Conservation (phyloP, 1,140 invertebrate species). For the Brachionus asplanchnoidis region DNA sequence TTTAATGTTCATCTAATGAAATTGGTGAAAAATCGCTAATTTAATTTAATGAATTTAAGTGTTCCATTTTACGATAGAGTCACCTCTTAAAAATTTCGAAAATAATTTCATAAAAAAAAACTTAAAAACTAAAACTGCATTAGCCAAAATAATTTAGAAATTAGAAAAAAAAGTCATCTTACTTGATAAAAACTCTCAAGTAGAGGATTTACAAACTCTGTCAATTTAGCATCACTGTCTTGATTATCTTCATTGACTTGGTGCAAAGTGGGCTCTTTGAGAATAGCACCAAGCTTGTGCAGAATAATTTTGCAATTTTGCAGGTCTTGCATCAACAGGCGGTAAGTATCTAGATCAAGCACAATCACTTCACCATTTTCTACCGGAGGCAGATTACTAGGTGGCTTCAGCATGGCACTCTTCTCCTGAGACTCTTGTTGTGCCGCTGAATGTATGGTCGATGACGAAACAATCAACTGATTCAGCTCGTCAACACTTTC, state of each 20-base stretch:
- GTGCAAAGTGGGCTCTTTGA: neutral
- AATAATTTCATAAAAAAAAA: no score
- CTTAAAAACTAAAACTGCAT: no score
- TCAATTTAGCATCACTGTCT: neutral
- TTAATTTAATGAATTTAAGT: no score
- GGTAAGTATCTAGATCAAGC: conserved; percentile 6
- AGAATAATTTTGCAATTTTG: neutral
- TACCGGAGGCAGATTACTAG: neutral
- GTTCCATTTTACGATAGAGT: no score
- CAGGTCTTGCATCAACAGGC: conserved; percentile 9
- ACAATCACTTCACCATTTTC: neutral
- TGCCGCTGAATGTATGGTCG: neutral
- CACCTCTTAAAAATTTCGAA: no score
- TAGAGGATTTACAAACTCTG: neutral
- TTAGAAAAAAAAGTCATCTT: neutral
- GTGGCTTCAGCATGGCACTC: neutral
- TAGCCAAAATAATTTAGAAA: no score
- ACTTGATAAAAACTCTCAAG: conserved; percentile 10
- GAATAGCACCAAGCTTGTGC: neutral
- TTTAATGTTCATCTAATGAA: no score
- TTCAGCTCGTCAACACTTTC: neutral
- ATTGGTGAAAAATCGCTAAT: no score
- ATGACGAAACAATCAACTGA: conserved; percentile 8
- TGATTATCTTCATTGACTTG: neutral
- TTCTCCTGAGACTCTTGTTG: neutral